Base-by-base conservation (phyloP, 2,888 invertebrate genomes). In the Melanostoma mellinum region DNA sequence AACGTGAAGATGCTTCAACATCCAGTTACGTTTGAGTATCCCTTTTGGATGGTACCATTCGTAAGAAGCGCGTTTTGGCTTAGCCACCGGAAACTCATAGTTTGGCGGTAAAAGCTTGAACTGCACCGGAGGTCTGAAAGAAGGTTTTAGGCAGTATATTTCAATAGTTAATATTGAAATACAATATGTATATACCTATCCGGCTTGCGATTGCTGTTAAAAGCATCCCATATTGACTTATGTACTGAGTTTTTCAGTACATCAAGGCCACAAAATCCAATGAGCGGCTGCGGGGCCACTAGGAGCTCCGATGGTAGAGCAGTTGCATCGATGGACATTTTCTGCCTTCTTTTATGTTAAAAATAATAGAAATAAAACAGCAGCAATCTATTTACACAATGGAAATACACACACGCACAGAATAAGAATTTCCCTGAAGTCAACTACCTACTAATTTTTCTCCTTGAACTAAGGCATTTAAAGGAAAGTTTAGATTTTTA, bases 1-100 rank as follows among this genome's bases (percentile, higher is more conserved):
- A 74, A 96, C 93, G 86, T 95, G 94, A 44, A 98, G 93, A 89
- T 99, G 97, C 91, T 99, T 99, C 63, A 94, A 93, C 93, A 99
- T 96, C 99, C 99, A 99, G 89, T 97, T 97, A 52, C 95, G 94
- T 90, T 99, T 98, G 5, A 99, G 92, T 86, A 99, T 96, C 8
- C 99, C 99, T 90, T 96, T 97, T 0, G 97, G 97, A 87, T 97
- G 95, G 91, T 98, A 98, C 96, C 97, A 97, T 89, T 98, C 98
- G 90, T 98, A 98, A 0, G 97, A 96, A 88, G 95, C 95, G 86
- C 97, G 93, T 92, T 97, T 96, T 4, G 96, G 96, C 90, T 97
- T 97, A 5, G 95, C 94, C 38, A 95, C 94, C 4, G 98, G 97
- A 91, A 98, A 98, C 88, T 97, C 96, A 91, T 97, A 96, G 40